Evolutionary conservation across 2,797 vertebrate species (phyloP).

Genomic region (Amblyopsis hoosieri): DNA sequence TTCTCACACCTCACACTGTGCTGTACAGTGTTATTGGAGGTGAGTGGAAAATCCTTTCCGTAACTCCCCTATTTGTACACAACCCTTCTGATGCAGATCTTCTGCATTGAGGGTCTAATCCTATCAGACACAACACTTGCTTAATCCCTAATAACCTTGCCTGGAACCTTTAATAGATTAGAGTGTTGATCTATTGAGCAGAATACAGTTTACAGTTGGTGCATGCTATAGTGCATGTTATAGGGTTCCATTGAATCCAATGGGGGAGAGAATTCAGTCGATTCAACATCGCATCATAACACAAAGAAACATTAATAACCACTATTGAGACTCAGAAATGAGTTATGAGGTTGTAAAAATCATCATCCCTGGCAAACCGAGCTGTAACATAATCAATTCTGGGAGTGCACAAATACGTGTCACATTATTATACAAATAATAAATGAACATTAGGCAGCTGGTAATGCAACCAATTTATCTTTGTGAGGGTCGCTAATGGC

Average conservation of each 20-base stretch:
- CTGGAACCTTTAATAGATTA: slow-evolving; percentile 28
- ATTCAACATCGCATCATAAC: slow-evolving; percentile 53
- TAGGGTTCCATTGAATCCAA: not conserved
- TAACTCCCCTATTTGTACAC: not conserved
- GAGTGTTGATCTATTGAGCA: slow-evolving; percentile 38
- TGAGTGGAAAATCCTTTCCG: not conserved
- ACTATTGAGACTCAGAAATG: slow-evolving; percentile 46
- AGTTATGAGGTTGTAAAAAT: slow-evolving; percentile 58
- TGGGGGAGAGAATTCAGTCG: slow-evolving; percentile 37
- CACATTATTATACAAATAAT: slow-evolving; percentile 78
- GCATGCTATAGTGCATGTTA: slow-evolving; percentile 1
- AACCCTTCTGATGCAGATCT: not conserved
- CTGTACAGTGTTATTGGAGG: not conserved
- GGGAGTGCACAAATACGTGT: slow-evolving; percentile 57
- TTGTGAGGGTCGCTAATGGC: slow-evolving; percentile 76
- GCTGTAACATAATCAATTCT: slow-evolving; percentile 66
- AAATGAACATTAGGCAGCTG: slow-evolving; percentile 73
- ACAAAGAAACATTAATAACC: slow-evolving; percentile 60
- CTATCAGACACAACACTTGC: slow-evolving; percentile 16
- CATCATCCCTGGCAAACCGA: slow-evolving; percentile 47
- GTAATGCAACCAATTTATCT: slow-evolving; percentile 81
- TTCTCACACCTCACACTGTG: not conserved
- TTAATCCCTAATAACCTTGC: slow-evolving; percentile 33
- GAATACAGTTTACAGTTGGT: slow-evolving; percentile 7
- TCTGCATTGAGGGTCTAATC: slow-evolving; percentile 23